Base-by-base conservation (phyloP, 2,113 vertebrate genomes). In the Pandion haliaetus region DNA sequence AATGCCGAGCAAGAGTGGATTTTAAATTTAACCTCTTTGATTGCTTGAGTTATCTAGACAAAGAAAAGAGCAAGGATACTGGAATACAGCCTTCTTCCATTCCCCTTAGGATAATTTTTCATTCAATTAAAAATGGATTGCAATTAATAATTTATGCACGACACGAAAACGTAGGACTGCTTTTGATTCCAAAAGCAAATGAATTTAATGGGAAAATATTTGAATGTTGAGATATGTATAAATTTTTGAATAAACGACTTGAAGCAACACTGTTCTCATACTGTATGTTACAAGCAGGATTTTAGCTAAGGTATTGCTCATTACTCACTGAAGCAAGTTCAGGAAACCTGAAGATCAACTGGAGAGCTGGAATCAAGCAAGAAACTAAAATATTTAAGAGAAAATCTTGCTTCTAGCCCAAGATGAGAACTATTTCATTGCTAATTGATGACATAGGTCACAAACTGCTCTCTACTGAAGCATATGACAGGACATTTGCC, bases 81-180 rank as follows among this genome's bases (percentile, higher is more conserved):
- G 61, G 44, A 86, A 82, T 78, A 45, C 42, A 59, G 55, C 38
- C 67, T 84, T 81, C 34, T 44, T 65, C 79, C 40, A 45, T 47
- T 21, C 62, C 89, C 88, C 67, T 78, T 20, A 14, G 34, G 25
- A 32, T 49, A 44, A 29, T 44, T 80, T 71, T 61, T 77, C 87
- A 84, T 82, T 63, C 58, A 70, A 94, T 85, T 94, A 90, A 95
- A 95, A 96, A 90, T 88, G 32, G 62, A 88, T 70, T 69, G 36
- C 24, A 50, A 77, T 83, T 90, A 93, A 92, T 93, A 95, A 83
- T 80, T 36, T 36, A 93, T 61, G 69, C 50, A 17, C 18, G 54
- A n/a, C 65, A 90, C 85, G 49, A 87, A 40, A 80, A 70, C 3
- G 36, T 28, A 80, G 63, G 45, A 32, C 36, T 25, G 10, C 25